Evolutionary conservation across 2,113 vertebrate genomes (phyloP).

Genomic region (Pagrus major): DNA sequence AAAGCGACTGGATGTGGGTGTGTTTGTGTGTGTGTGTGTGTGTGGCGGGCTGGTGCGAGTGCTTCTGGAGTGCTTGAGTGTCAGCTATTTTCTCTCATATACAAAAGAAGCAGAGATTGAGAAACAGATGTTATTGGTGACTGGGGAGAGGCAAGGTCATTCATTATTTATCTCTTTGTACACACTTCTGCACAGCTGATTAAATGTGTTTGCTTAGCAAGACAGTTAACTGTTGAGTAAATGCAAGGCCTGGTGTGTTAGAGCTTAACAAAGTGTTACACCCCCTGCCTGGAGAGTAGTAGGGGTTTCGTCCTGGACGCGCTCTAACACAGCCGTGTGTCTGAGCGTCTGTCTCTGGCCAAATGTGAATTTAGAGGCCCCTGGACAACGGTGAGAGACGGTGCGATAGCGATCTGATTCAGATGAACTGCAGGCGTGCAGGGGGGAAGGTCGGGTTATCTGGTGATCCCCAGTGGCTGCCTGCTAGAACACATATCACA

Average conservation of each 20-base stretch:
- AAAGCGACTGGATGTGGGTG: conserved; percentile 51
- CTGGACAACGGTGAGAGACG: conserved; percentile 45
- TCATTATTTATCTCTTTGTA: conserved; percentile 12
- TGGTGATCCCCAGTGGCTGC: conserved; percentile 69
- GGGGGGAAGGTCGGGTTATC: conserved; percentile 67
- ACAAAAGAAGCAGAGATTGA: neutral
- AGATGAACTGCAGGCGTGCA: conserved; percentile 65
- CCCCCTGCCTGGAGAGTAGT: conserved; percentile 3
- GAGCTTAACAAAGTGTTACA: neutral
- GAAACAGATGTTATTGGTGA: neutral
- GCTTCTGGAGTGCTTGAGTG: conserved; percentile 5
- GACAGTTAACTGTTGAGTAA: neutral
- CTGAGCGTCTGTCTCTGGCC: conserved; percentile 25
- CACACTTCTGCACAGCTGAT: conserved; percentile 4
- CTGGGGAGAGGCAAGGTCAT: neutral
- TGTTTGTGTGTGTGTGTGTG: conserved; percentile 50
- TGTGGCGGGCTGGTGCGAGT: conserved; percentile 15
- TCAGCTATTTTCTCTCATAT: conserved; percentile 3
- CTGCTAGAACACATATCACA: conserved; percentile 67
- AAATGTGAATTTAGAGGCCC: conserved; percentile 52
- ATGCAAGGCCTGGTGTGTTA: neutral
- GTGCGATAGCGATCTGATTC: conserved; percentile 73
- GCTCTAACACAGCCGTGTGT: conserved; percentile 6
- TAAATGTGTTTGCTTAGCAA: conserved; percentile 5
- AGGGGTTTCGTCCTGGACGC: conserved; percentile 29